These are phyloP conservation scores for Macrostomum cliftonense DNA, from an alignment of 2,888 invertebrate genomes.

Conservation along the genomic window DNA sequence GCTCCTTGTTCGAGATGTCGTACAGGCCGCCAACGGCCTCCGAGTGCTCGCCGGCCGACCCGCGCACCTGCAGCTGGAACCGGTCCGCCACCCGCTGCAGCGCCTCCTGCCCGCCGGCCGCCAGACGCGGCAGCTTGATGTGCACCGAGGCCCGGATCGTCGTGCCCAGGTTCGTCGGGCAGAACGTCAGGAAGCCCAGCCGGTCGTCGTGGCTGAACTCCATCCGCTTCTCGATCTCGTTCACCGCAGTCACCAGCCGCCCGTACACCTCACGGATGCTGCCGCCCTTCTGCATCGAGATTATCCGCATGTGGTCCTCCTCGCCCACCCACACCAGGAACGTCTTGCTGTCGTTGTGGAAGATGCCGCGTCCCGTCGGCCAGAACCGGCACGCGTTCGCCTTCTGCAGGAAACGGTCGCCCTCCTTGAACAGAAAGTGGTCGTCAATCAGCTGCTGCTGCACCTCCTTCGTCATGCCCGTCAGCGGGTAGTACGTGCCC, in stretches of 20 bases:
- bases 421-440: constrained; percentile 95
- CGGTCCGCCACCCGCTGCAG: constrained; percentile 59
- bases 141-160: constrained; percentile 90
- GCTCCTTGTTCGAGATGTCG: constrained; percentile 59
- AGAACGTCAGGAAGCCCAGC: constrained; percentile 61
- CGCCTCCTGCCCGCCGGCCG: constrained; percentile 56
- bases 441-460: constrained; percentile 91
- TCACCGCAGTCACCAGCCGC: constrained; percentile 36
- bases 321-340: constrained; percentile 79
- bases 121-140: constrained; percentile 56
- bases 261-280: constrained; percentile 24
- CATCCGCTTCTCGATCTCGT: constrained; percentile 18
- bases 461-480: constrained; percentile 82
- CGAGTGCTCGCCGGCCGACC: constrained; percentile 14
- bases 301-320: constrained; percentile 66
- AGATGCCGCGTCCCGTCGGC: constrained; percentile 81
- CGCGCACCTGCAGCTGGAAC: constrained; percentile 53
- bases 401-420: constrained; percentile 52
- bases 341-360: constrained; percentile 56
- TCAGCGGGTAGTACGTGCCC: constrained; percentile 80
- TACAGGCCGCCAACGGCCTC: constrained; percentile 75
- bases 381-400: constrained; percentile 80
- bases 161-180: constrained; percentile 66
- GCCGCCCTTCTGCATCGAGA: constrained; percentile 50
- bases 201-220: constrained; percentile 53